phyloP scores from a whole-genome alignment of 2,113 vertebrate species.

The Leptobrachium ailaonicum region DNA sequence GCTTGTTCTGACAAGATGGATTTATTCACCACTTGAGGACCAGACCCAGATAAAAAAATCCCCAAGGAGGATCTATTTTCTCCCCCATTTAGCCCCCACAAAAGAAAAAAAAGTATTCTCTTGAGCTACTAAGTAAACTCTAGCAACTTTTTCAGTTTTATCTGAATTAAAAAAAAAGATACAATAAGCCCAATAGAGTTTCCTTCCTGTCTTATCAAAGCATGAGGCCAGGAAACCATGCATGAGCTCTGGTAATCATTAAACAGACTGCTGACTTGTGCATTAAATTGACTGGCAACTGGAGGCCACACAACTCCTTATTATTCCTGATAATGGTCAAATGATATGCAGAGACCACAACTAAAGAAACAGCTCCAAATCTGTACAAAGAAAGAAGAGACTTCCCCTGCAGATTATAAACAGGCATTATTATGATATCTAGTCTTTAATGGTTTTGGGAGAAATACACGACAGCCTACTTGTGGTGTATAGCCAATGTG shows the following conservation, averaged over 20 bases:
- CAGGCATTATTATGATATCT: background rate
- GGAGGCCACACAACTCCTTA: constrained; percentile 16
- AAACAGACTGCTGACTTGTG: constrained; percentile 24
- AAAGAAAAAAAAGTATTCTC: background rate
- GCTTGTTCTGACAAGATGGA: constrained; percentile 25
- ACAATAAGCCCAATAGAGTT: background rate
- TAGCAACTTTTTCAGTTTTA: constrained; percentile 12
- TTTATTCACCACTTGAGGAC: constrained; percentile 41
- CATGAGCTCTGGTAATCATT: constrained; percentile 7
- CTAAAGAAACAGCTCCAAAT: constrained; percentile 6
- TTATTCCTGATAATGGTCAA: constrained; percentile 23
- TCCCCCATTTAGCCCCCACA: background rate
- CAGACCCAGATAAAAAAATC: constrained; percentile 22
- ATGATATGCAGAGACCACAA: constrained; percentile 5
- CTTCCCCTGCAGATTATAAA: background rate
- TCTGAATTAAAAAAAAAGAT: constrained; percentile 8
- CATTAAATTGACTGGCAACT: constrained; percentile 22
- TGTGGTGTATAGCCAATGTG: too few relatives aligned
- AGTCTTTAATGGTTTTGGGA: too few relatives aligned
- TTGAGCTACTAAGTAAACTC: background rate
- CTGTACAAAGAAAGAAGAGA: background rate
- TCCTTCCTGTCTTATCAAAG: constrained; percentile 20
- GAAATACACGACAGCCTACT: too few relatives aligned
- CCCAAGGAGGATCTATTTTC: constrained; percentile 4
- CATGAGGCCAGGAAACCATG: background rate